A percentile compares a stretch with the other conserved stretches of the same genome.
Evolutionary conservation across 1,140 invertebrate genomes (phyloP).

Genomic region (Drosophila mauritiana): DNA sequence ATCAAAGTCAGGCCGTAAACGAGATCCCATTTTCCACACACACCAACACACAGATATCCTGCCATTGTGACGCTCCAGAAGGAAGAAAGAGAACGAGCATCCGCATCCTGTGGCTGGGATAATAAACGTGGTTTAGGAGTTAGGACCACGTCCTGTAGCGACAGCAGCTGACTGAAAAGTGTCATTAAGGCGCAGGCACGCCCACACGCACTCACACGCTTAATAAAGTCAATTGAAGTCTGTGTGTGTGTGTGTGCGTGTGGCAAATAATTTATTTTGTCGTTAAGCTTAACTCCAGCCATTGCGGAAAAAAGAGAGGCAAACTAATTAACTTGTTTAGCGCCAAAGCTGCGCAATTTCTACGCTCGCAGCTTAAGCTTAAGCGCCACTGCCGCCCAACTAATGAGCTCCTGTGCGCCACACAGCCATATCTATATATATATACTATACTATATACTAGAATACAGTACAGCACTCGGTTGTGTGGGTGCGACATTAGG

Average conservation of each 20-base stretch:
- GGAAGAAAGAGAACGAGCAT: too few relatives aligned
- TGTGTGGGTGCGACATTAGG: conserved; percentile 26
- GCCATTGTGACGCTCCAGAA: conserved; percentile 6
- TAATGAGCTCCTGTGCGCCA: conserved; percentile 55
- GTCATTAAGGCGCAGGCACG: conserved; percentile 51
- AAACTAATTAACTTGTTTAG: conserved; percentile 83
- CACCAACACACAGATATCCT: conserved; percentile 3
- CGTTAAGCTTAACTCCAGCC: conserved; percentile 74
- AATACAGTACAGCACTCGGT: conserved; percentile 1
- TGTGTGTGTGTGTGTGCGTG: conserved; percentile 41
- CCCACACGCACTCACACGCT: conserved; percentile 33
- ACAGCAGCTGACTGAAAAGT: conserved; percentile 59
- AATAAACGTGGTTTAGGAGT: conserved; percentile 56
- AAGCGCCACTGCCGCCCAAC: conserved; percentile 58
- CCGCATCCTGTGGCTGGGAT: conserved; percentile 25
- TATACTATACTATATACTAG: not conserved
- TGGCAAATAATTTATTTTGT: conserved; percentile 81
- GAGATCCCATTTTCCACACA: conserved; percentile 25
- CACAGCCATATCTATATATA: not conserved
- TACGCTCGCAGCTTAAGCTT: conserved; percentile 51
- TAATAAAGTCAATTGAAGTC: conserved; percentile 76
- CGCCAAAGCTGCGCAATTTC: conserved; percentile 63
- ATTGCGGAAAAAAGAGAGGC: conserved; percentile 53
- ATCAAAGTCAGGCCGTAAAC: conserved; percentile 31
- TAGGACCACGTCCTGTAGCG: conserved; percentile 1